Evolutionary conservation across 2,888 invertebrate species (phyloP), one percentile per base, ranked within the genome.

Genomic region (Epinotia brunnichana): DNA sequence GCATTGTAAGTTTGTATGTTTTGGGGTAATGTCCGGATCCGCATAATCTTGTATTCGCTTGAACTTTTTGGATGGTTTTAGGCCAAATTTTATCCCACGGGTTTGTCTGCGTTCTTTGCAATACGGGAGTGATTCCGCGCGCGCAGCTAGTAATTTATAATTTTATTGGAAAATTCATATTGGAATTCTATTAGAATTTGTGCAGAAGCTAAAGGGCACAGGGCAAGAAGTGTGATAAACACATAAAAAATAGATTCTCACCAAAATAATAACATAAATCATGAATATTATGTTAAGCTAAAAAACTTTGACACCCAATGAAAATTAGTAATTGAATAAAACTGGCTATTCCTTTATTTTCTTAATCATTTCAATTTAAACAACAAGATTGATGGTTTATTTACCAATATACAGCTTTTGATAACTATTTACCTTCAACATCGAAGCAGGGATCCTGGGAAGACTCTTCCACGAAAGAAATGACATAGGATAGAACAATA

Each of bases 401-500:
- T 9, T 9, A 39, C 17, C 1, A 39, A 35, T 41, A 62, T 62
- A 53, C 7, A 59, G 10, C 11, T 41, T 19, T 64, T 24, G 44
- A 2, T 11, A 19, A 53, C 29, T 66, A 53, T 84, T 87, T 85
- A 95, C 95, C 96, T 83, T 97, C 96, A 0, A 96, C 95, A 86
- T 97, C 96, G 77, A 96, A 95, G 77, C 96, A 96, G 3, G 97
- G 96, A 79, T 97, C 97, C 74, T 97, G 94, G 11, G 96, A 96
- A 75, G 95, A 95, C 81, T 97, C 97, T 82, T 98, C 98, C 67
- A 98, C 93, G 80, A 98, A 97, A 68, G 98, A 97, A 78, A 97
- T 96, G 44, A 98, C 96, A 87, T 98, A 98, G 17, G 96, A 96
- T 24, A 98, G 91, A 2, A 98, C 97, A 75, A 98, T 98, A 80